Percentiles rank a stretch among this genome's conserved stretches.
phyloP scores from a whole-genome alignment of 2,888 invertebrate genomes.

The Cerceris ruficornis region DNA sequence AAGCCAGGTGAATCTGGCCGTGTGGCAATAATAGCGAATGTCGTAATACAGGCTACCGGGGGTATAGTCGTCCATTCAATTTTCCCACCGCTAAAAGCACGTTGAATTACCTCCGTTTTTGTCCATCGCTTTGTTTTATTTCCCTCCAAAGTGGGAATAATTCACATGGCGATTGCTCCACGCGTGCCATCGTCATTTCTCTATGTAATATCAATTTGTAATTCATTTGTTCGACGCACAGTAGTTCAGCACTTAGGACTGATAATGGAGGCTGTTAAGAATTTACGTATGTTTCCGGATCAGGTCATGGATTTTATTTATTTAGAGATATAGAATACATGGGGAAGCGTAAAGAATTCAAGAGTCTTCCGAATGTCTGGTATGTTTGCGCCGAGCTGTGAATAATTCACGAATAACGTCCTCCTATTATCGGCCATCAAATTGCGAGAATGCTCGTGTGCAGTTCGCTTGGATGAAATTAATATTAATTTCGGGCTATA shows the following conservation, averaged over 20 bases:
- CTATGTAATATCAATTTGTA: conserved; percentile 30
- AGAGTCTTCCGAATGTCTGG: conserved; percentile 40
- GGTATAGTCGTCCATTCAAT: conserved; percentile 15
- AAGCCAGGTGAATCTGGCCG: conserved; percentile 7
- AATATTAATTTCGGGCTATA: conserved; percentile 17
- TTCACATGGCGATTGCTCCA: not conserved
- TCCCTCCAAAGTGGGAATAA: conserved; percentile 13
- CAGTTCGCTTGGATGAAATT: conserved; percentile 15
- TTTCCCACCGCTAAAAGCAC: conserved; percentile 32
- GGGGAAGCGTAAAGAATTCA: too few species aligned
- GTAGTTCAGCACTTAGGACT: conserved; percentile 10
- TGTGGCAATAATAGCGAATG: conserved; percentile 14
- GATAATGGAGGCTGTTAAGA: not conserved
- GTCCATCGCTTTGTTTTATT: conserved; percentile 17
- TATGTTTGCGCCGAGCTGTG: conserved; percentile 29
- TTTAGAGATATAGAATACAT: too few species aligned
- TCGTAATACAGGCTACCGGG: conserved; percentile 7
- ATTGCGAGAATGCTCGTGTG: conserved; percentile 1
- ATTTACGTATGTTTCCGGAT: not conserved
- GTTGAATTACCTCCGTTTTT: conserved; percentile 35
- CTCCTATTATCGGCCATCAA: conserved; percentile 40
- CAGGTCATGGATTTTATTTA: too few species aligned
- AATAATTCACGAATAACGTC: conserved; percentile 46
- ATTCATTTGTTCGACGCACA: conserved; percentile 35
- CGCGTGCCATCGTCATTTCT: not conserved